A percentile compares a stretch with the other conserved stretches of the same genome.
Evolutionary conservation across 2,888 invertebrate genomes (phyloP).

Genomic region (Leptinotarsa tumamoca): DNA sequence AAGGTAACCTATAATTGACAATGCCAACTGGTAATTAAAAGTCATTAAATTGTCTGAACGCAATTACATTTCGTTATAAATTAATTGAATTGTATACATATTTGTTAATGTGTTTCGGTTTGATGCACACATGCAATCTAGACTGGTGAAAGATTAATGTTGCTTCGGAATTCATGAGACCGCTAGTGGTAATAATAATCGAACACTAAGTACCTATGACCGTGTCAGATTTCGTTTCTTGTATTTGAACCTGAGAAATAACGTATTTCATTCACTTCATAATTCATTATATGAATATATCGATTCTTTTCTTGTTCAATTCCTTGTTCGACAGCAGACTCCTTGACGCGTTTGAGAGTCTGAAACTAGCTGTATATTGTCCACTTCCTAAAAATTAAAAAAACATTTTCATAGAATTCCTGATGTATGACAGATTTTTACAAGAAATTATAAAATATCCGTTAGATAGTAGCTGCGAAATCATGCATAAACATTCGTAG

Average conservation of each 20-base stretch:
- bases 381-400: too few species aligned
- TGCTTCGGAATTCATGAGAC: constrained; percentile 26
- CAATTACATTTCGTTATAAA: constrained; percentile 43
- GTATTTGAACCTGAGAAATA: too few species aligned
- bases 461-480: background rate
- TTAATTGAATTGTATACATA: constrained; percentile 46
- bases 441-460: background rate
- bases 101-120: constrained; percentile 39
- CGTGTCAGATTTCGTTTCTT: too few species aligned
- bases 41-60: constrained; percentile 40
- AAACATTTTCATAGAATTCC: too few species aligned
- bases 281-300: too few species aligned
- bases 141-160: constrained; percentile 33
- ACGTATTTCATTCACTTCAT: too few species aligned
- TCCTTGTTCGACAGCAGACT: too few species aligned
- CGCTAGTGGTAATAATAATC: background rate
- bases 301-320: too few species aligned
- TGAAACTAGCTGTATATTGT: too few species aligned
- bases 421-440: background rate
- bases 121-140: constrained; percentile 21
- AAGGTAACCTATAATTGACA: constrained; percentile 37
- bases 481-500: background rate
- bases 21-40: constrained; percentile 37
- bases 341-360: too few species aligned
- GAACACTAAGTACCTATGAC: background rate